Evolutionary conservation across 2,888 invertebrate genomes (phyloP).

Genomic region (Eristalinus aeneus): DNA sequence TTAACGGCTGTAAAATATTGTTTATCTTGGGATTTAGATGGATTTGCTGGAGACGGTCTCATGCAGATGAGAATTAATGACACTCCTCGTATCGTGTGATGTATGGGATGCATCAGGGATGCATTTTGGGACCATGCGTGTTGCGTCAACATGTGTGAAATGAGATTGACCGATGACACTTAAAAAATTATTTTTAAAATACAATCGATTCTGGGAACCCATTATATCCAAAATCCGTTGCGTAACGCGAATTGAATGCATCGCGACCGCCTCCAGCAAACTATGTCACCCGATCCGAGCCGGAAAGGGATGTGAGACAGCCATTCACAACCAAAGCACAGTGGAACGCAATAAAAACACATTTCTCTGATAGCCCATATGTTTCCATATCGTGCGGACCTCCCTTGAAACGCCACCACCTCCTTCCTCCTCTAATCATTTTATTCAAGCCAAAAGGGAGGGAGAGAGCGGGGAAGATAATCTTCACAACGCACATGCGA

Average conservation of each 20-base stretch:
- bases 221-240: no score
- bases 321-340: not conserved
- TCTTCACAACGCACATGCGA: conserved; percentile 29
- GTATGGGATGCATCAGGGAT: not conserved
- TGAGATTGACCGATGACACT: not conserved
- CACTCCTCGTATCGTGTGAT: not conserved
- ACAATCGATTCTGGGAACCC: not conserved
- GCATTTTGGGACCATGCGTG: not conserved
- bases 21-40: conserved; percentile 14
- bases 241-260: conserved; percentile 8
- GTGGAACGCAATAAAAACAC: conserved; percentile 21
- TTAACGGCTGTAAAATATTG: conserved; percentile 26
- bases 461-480: conserved; percentile 14
- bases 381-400: conserved; percentile 16
- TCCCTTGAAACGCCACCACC: not conserved
- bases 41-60: conserved; percentile 3
- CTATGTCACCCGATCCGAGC: conserved; percentile 39
- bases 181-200: not conserved
- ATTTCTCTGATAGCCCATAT: conserved; percentile 43
- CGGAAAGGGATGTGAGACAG: conserved; percentile 55
- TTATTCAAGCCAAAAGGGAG: not conserved
- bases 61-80: not conserved
- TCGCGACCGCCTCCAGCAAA: conserved; percentile 2
- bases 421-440: conserved; percentile 26
- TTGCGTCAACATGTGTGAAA: not conserved